Base-by-base conservation (phyloP, 1,140 invertebrate species). In the Pygmarrhopalites habei region DNA sequence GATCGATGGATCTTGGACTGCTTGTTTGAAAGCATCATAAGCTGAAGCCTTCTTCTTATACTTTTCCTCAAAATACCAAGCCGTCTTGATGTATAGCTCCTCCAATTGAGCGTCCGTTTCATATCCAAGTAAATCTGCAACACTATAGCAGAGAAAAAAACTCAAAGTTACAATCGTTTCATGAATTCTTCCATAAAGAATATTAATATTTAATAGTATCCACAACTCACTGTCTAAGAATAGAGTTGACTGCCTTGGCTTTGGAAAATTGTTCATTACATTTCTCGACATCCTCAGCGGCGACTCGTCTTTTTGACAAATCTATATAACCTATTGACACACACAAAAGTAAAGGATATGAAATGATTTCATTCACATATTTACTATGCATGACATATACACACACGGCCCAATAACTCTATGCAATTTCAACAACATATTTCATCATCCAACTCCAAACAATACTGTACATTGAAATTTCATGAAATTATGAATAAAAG, bases 261-360 rank as follows among this genome's bases (percentile, higher is more conserved):
- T 98, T 98, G 1, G 95, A 92, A 80, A 92, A 99, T 73, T 96
- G 85, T 75, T 99, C 96, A 75, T 94, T 97, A 78, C 96, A 99
- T 77, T 97, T 95, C 67, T 95, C 86, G 47, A 98, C 89, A 79
- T 99, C 97, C 79, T 99, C 96, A 2, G 91, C 85, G 10, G 95
- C 97, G 0, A 99, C 97, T 80, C 97, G 85, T 77, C 96, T 83
- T 81, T 99, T 99, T 60, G 95, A 98, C 66, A 99, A 83, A 85
- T 99, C 97, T 77, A 99, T 99, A 74, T 99, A 99, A 73, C 95
- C 90, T 93, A 75, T 28, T 73, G 67, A 61, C n/a, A 23, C 29
- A 39, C 28, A 57, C 32, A 47, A 14, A 58, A 58, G 19, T n/a
- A n/a, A n/a, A n/a, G n/a, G n/a, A n/a, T n/a, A n/a, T n/a, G n/a